Conservation (phyloP, 2,113 vertebrate genomes). For the Camelus bactrianus region DNA sequence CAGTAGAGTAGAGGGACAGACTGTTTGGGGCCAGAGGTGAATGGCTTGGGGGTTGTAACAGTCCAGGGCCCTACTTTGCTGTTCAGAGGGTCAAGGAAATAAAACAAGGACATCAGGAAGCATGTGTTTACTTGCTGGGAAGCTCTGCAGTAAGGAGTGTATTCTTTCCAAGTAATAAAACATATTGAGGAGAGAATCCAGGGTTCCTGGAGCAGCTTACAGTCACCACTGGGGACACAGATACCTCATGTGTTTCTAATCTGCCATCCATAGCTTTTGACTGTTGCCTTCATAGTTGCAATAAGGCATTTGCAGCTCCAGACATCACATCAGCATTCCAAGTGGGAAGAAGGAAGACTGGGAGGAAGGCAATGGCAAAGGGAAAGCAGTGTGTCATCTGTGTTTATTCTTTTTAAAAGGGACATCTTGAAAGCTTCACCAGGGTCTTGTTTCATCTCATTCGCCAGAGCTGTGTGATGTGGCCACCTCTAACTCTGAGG, state of each 20-base stretch:
- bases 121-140: background rate
- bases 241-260: background rate
- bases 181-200: background rate
- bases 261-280: background rate
- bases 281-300: background rate
- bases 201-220: background rate
- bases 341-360: background rate
- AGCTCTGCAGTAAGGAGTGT: background rate
- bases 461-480: background rate
- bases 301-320: background rate
- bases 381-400: background rate
- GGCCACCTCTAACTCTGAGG: background rate
- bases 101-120: slow-evolving; percentile 1
- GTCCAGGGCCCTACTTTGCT: background rate
- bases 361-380: background rate
- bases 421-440: background rate
- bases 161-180: slow-evolving; percentile 14
- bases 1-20: background rate
- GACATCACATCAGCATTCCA: background rate
- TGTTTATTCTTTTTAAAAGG: background rate
- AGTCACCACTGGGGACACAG: background rate
- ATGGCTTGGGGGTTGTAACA: background rate
- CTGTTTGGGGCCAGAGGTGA: background rate
- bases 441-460: background rate
- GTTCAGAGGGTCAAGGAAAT: background rate